Evolutionary conservation across 2,888 invertebrate genomes (phyloP).

Genomic region (Mythimna albipuncta): DNA sequence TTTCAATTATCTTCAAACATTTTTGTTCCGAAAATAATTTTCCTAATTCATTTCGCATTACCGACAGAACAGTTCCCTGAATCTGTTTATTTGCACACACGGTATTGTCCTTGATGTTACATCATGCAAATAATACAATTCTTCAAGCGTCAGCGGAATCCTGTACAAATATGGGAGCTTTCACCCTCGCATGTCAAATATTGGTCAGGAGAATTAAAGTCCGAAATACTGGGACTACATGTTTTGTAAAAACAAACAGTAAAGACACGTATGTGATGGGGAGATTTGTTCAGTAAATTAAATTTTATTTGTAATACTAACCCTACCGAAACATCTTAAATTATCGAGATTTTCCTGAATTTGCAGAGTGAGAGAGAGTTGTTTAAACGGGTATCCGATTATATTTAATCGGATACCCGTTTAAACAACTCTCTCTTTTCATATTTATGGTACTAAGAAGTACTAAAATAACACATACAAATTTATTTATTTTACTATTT

Average conservation of each 20-base stretch:
- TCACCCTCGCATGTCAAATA: conserved; percentile 40
- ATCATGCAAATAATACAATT: conserved; percentile 53
- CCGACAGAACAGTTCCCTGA: background rate
- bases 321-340: background rate
- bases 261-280: background rate
- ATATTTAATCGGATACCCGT: no score
- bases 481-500: no score
- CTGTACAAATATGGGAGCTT: conserved; percentile 41
- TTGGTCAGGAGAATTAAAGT: conserved; percentile 41
- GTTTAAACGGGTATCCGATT: no score
- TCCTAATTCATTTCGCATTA: background rate
- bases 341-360: background rate
- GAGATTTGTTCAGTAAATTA: background rate
- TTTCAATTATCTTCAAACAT: background rate
- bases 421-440: no score
- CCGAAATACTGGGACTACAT: conserved; percentile 12
- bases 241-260: conserved; percentile 26
- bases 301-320: background rate
- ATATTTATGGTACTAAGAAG: no score
- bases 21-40: background rate
- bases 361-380: no score
- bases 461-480: no score
- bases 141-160: conserved; percentile 45
- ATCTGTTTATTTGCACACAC: conserved; percentile 25
- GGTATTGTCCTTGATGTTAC: conserved; percentile 33